Evolutionary conservation across 2,113 vertebrate species (phyloP), one percentile per base, ranked within the genome.

Genomic region (Cricetomys ansorgei): DNA sequence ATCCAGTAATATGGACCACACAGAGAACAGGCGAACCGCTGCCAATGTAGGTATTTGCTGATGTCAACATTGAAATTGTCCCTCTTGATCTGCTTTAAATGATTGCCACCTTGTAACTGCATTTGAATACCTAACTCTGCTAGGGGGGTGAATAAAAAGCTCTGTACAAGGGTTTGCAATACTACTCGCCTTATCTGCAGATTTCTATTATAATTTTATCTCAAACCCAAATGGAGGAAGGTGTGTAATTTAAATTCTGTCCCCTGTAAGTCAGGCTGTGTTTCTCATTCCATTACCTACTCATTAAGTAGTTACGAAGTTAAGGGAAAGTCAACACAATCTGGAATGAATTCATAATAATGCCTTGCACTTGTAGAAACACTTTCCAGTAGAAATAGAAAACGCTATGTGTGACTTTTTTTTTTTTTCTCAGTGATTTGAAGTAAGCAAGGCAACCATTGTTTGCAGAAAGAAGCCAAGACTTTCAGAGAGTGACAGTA

Each of bases 231-330:
- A 64, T 79, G 79, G 90, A 94, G 87, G 88, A 53, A 96, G 67
- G 40, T 53, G 77, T 95, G 65, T 88, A 84, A 96, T 95, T 96
- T 96, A 96, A 91, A 94, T 94, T 92, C 73, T 97, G 92, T 96
- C 86, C 84, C 79, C 90, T 90, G 55, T 84, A 50, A 83, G 92
- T 72, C 59, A 81, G 73, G 62, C 93, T 92, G 31, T 92, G 43
- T 93, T 95, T 96, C 95, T 94, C 31, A 55, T 95, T 93, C 89
- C 70, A 67, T 96, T 92, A 93, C 93, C 79, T 92, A 92, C 83
- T 94, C 75, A 95, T 92, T 95, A 96, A 93, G 84, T 93, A 95
- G 92, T 97, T 96, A 95, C 4, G 21, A 96, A 94, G 92, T 95
- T 83, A 79, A 96, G 65, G 64, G 79, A 94, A 96, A 95, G 92